Base-by-base conservation (phyloP, 2,113 vertebrate genomes). In the Calidris pygmaea region DNA sequence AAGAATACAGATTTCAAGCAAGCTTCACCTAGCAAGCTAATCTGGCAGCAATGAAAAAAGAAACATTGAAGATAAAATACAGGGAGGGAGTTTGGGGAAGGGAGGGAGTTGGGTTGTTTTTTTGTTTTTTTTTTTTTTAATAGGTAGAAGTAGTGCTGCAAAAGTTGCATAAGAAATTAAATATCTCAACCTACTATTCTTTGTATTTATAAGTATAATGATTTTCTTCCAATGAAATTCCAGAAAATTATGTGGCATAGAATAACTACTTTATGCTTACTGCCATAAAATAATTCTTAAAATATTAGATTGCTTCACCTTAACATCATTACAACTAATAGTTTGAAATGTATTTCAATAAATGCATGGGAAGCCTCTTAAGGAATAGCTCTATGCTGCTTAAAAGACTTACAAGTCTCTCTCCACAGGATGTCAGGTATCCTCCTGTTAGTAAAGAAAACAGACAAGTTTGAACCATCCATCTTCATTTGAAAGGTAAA, bases 401-500 rank as follows among this genome's bases (percentile, higher is more conserved):
- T 70, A 80, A 94, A 86, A 86, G 66, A 67, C 24, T 91, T 68
- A 77, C 7, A 92, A 66, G 32, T 20, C 24, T 83, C 4, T 89
- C 55, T 75, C 90, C 8, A 3, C 22, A 90, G 72, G 65, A 73
- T 86, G 39, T 53, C 58, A 88, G 24, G 27, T 86, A 63, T 37
- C 35, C 56, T 89, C 66, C 41, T 90, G 41, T 84, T 92, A 84
- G 53, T 18, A 82, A 87, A 85, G 58, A 90, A 90, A 94, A 77
- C 35, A 81, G 59, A 67, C 17, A 59, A 45, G 81, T 62, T 90
- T 85, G 71, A 94, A 77, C 29, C 27, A 88, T 91, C 39, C 23
- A 66, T 91, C 70, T 93, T 81, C 59, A 77, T 90, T 59, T 60
- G n/a, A 91, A 90, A 91, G 29, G 15, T 6, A 91, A 52, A 14